Evolutionary conservation across 2,797 vertebrate genomes (phyloP).

Genomic region (Rhinoraja longicauda): DNA sequence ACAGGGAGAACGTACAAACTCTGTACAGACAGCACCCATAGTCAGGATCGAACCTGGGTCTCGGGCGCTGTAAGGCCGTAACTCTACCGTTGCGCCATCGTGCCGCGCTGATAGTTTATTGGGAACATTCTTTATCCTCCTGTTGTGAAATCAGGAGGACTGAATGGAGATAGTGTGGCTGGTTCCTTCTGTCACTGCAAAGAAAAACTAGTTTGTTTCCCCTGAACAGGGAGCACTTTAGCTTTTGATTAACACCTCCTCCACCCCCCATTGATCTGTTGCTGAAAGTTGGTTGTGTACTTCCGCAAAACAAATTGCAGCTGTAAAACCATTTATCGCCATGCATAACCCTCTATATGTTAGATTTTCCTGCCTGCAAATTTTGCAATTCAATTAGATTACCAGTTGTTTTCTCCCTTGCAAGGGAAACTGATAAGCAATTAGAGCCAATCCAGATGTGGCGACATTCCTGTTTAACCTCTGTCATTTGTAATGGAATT

Average conservation of each 20-base stretch:
- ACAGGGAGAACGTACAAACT: too few relatives aligned
- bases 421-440: slow-evolving; percentile 6
- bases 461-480: slow-evolving; percentile 8
- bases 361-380: background rate
- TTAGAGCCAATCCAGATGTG: slow-evolving; percentile 29
- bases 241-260: background rate
- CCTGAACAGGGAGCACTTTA: too few relatives aligned
- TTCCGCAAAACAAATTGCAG: background rate
- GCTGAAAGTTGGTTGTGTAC: background rate
- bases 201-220: background rate
- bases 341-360: background rate
- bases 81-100: too few relatives aligned
- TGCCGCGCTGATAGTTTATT: background rate
- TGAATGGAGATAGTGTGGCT: background rate
- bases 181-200: background rate
- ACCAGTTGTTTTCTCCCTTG: slow-evolving; percentile 14
- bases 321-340: slow-evolving; percentile 6
- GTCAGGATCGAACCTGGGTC: too few relatives aligned
- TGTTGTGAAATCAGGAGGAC: background rate
- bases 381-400: background rate
- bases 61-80: too few relatives aligned
- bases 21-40: too few relatives aligned
- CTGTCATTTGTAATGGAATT: background rate
- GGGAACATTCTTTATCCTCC: background rate
- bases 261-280: background rate